Evolutionary conservation across 64 coral and sea anemone species (phyloP).

Genomic region (Stylophora pistillata): DNA sequence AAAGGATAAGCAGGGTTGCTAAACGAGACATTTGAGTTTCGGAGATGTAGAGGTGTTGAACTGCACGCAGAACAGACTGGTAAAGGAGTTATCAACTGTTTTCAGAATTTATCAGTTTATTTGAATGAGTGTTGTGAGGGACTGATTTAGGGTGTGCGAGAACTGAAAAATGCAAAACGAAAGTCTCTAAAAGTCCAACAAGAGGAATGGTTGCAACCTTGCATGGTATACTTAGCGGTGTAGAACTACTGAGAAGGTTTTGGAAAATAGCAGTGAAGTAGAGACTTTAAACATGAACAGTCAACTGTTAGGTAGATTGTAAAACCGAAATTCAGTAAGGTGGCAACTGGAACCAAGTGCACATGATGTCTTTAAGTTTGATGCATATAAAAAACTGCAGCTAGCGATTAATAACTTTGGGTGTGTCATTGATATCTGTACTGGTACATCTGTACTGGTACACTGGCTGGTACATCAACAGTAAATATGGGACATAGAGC

Average conservation of each 20-base stretch:
- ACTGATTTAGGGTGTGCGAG: neutral
- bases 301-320: too few species aligned
- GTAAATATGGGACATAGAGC: neutral
- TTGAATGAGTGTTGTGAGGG: neutral
- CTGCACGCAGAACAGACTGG: slow-evolving; percentile 29
- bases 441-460: too few species aligned
- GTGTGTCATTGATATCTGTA: neutral
- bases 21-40: slow-evolving; percentile 40
- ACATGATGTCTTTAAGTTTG: neutral
- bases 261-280: too few species aligned
- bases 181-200: too few species aligned
- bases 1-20: slow-evolving; percentile 60
- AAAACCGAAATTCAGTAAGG: too few species aligned
- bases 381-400: neutral
- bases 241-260: too few species aligned
- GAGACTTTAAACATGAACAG: too few species aligned
- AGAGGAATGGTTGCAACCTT: too few species aligned
- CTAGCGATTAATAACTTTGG: slow-evolving; percentile 7
- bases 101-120: too few species aligned
- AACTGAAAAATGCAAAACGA: neutral
- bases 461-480: slow-evolving; percentile 15
- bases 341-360: slow-evolving; percentile 43
- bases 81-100: neutral
- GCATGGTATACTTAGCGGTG: too few species aligned
- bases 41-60: slow-evolving; percentile 44